Percentiles rank a stretch among this genome's conserved stretches.
Conservation (phyloP, 2,113 vertebrate genomes). For the Epinephelus lanceolatus region DNA sequence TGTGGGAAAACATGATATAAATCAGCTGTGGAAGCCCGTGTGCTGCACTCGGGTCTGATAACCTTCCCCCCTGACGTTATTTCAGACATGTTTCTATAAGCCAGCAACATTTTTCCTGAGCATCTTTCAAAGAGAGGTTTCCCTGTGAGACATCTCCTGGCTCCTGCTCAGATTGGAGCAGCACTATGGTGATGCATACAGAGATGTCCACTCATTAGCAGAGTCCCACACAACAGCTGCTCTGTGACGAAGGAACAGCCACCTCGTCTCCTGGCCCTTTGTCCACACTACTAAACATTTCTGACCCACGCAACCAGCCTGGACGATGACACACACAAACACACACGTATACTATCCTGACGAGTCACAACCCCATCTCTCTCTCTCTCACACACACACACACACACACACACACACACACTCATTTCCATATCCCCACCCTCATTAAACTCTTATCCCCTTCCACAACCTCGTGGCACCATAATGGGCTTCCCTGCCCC, state of each 20-base stretch:
- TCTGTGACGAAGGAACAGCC: constrained; percentile 74
- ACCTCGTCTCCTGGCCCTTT: constrained; percentile 73
- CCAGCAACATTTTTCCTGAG: constrained; percentile 9
- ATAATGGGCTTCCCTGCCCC: constrained; percentile 63
- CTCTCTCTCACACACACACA: not conserved
- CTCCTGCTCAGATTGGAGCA: constrained; percentile 62
- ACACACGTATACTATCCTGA: constrained; percentile 40
- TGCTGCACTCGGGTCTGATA: not conserved
- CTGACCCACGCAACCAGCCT: constrained; percentile 70
- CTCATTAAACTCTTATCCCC: constrained; percentile 75
- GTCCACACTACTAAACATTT: constrained; percentile 66
- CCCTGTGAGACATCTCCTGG: constrained; percentile 64
- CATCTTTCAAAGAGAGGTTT: constrained; percentile 25
- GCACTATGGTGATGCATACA: constrained; percentile 74
- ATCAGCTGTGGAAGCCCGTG: not conserved
- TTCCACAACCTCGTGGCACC: constrained; percentile 57
- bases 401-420: constrained; percentile 51
- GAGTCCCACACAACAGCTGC: constrained; percentile 84
- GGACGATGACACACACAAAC: constrained; percentile 42
- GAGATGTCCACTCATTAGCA: constrained; percentile 81
- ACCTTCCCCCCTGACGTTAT: not conserved
- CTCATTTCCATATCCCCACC: constrained; percentile 71
- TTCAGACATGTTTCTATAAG: constrained; percentile 13
- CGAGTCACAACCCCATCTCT: constrained; percentile 32
- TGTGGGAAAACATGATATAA: constrained; percentile 33